Percentiles rank a stretch among this genome's conserved stretches.
phyloP scores from a whole-genome alignment of 2,888 invertebrate species.

The Erebia aethiops region DNA sequence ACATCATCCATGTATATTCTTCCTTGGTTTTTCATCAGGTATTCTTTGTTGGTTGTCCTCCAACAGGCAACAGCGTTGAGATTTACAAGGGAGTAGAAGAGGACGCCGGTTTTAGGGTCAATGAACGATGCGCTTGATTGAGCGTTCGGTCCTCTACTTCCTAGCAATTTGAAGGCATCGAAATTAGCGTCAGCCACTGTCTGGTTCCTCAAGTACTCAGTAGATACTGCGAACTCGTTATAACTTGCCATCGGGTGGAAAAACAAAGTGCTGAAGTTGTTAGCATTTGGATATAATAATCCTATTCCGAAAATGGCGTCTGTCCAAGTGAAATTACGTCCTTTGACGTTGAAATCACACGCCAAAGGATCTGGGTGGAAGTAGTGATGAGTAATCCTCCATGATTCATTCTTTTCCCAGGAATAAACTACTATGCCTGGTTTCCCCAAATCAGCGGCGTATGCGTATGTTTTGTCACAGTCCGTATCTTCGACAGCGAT shows the following conservation, averaged over 20 bases:
- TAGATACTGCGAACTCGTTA: constrained; percentile 89
- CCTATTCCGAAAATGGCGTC: constrained; percentile 91
- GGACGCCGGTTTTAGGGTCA: constrained; percentile 86
- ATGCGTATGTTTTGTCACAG: constrained; percentile 88
- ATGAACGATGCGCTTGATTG: constrained; percentile 89
- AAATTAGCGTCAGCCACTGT: constrained; percentile 81
- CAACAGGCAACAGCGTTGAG: constrained; percentile 90
- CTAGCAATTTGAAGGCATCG: constrained; percentile 86
- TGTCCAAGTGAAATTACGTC: constrained; percentile 88
- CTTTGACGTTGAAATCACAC: constrained; percentile 88
- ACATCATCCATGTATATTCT: constrained; percentile 87
- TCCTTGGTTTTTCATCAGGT: constrained; percentile 87
- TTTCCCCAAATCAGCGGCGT: constrained; percentile 87
- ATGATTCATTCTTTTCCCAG: constrained; percentile 87
- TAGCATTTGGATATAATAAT: constrained; percentile 84
- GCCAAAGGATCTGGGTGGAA: constrained; percentile 88
- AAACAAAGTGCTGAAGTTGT: constrained; percentile 88
- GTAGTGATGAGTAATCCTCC: constrained; percentile 88
- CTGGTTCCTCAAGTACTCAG: constrained; percentile 85
- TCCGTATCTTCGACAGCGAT: constrained; percentile 89
- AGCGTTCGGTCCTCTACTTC: constrained; percentile 87
- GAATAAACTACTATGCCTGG: constrained; percentile 90
- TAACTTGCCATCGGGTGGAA: constrained; percentile 91
- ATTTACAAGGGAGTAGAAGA: constrained; percentile 89
- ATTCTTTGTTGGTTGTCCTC: constrained; percentile 87